Conservation (phyloP, 2,113 vertebrate species). For the Semnopithecus entellus region DNA sequence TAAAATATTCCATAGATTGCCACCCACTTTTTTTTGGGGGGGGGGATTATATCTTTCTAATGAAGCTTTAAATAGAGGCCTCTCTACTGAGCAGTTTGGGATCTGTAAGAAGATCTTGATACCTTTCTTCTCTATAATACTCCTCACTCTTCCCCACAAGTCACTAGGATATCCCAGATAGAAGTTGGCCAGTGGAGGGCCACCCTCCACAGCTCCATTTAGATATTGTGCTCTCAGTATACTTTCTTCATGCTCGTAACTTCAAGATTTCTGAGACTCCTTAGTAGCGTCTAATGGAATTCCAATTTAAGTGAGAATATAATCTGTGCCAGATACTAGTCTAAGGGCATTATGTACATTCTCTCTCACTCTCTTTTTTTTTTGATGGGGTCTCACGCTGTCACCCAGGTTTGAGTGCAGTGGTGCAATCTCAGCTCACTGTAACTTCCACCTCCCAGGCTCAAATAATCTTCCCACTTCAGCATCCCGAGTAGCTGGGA, state of each 20-base stretch:
- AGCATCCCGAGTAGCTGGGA: no score
- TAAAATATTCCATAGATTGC: conserved; percentile 42
- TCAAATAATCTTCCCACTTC: no score
- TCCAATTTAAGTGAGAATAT: background rate
- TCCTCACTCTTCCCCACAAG: background rate
- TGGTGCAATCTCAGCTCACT: no score
- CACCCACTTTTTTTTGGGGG: background rate
- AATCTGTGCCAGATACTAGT: background rate
- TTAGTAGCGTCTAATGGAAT: background rate
- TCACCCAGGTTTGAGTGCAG: background rate
- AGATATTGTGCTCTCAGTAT: background rate
- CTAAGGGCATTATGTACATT: background rate
- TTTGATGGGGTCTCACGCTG: background rate
- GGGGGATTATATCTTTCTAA: background rate
- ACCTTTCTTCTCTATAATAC: background rate
- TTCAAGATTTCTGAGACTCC: background rate
- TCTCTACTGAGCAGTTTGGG: background rate
- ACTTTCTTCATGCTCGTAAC: background rate
- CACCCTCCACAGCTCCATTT: background rate
- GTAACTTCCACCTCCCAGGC: no score
- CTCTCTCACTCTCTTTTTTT: background rate
- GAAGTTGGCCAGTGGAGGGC: background rate
- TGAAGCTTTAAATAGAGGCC: background rate
- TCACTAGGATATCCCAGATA: background rate
- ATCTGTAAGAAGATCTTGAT: background rate